A percentile compares a stretch with the other conserved stretches of the same genome.
Conservation (phyloP, 2,113 vertebrate genomes). For the Nannospalax galili region DNA sequence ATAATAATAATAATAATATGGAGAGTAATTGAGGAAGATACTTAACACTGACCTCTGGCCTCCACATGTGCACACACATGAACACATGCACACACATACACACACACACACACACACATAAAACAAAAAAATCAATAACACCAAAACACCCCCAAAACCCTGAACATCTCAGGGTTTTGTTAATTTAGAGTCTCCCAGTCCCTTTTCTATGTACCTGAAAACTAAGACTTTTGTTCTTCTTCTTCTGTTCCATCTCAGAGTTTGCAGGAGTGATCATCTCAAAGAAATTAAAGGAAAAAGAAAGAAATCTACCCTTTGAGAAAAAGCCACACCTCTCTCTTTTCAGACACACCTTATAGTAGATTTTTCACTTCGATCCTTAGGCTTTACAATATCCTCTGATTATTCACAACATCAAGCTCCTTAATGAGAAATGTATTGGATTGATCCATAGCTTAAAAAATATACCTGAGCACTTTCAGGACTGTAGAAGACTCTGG, state of each 20-base stretch:
- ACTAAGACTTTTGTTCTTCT: background rate
- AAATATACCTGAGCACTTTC: background rate
- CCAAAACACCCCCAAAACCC: background rate
- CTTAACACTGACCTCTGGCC: too few species aligned
- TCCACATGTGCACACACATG: background rate
- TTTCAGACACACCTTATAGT: background rate
- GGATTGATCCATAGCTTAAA: background rate
- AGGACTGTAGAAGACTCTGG: constrained; percentile 8
- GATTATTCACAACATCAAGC: background rate
- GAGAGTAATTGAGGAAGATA: background rate
- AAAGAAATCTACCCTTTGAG: background rate
- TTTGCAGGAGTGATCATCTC: background rate
- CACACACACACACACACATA: background rate
- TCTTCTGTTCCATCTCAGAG: background rate
- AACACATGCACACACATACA: background rate
- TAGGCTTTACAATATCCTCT: background rate
- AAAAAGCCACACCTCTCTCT: background rate
- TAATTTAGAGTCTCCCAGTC: background rate
- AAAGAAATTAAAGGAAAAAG: background rate
- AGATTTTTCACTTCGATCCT: background rate
- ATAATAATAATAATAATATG: too few species aligned
- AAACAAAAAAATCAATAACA: too few species aligned
- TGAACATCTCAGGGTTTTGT: background rate
- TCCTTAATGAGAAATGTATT: background rate
- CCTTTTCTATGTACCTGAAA: background rate